Base-by-base conservation (phyloP, 1,140 invertebrate species). In the Bombyx mandarina region DNA sequence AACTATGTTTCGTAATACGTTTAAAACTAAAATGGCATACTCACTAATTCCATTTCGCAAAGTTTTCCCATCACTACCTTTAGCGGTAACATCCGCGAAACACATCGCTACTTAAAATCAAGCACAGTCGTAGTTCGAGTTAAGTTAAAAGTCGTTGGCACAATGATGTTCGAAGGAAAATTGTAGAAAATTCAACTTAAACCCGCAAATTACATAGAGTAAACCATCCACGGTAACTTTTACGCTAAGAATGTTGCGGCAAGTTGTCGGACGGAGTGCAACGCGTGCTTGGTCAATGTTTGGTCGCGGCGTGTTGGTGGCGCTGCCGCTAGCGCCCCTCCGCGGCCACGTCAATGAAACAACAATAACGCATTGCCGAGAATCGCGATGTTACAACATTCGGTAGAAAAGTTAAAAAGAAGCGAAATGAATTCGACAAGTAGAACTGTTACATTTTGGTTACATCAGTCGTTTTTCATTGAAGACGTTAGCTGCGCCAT, bases 241-340 rank as follows among this genome's bases (percentile, higher is more conserved):
- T 86, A 86, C 83, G 77, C 79, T 85, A 86, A 79, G 83, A 86
- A 86, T 86, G 83, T 85, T 86, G 83, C 83, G 81, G 79, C 67
- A 71, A 83, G 75, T 78, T 65, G 77, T 75, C 73, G 77, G 75
- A 71, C 69, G 77, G 71, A 73, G 72, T 68, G 73, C 74, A 72
- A 67, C 69, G 75, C 73, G 71, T 74, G 77, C 74, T 82, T 80
- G 73, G 78, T 79, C 81, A 83, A 82, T 79, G 79, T 66, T 75
- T 73, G 71, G 82, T 79, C 77, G 75, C 78, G 78, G 76, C 75
- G 61, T 62, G 65, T 46, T 69, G 65, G 71, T 72, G 74, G 57
- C 63, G 67, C 64, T 73, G 71, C 65, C 64, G 62, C 66, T 65
- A 74, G 71, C 73, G 76, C 75, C 76, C 63, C 73, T 61, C 69